These are phyloP conservation scores for Rhizomys pruinosus DNA, from an alignment of 2,113 vertebrate genomes.

Conservation along the genomic window DNA sequence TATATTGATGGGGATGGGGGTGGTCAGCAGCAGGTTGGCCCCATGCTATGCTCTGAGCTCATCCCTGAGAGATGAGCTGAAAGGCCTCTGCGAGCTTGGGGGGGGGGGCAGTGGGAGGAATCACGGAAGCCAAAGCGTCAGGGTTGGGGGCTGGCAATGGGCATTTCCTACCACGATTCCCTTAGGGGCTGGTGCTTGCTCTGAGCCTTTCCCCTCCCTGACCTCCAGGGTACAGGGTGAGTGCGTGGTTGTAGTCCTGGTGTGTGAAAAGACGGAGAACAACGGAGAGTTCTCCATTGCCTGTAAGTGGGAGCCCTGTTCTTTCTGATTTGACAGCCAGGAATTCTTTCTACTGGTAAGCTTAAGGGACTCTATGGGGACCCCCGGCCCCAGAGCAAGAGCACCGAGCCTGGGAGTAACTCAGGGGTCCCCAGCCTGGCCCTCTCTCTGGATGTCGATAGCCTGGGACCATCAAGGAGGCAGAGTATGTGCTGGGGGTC, in stretches of 20 bases:
- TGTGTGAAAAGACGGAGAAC: not conserved
- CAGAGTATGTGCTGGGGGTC: not conserved
- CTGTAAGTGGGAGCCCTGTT: constrained; percentile 21
- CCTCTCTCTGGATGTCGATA: not conserved
- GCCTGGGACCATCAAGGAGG: not conserved
- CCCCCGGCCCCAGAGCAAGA: not conserved
- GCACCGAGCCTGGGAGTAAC: not conserved
- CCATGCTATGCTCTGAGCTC: not conserved
- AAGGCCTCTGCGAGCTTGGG: not conserved
- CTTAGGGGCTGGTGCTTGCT: not conserved
- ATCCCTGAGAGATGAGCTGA: not conserved
- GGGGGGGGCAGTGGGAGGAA: no score
- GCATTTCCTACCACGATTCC: rapidly evolving
- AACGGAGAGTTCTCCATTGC: not conserved
- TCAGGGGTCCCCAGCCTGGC: not conserved
- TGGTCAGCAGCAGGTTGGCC: not conserved
- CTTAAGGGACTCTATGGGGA: not conserved
- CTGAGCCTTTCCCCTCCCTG: not conserved
- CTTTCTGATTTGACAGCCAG: not conserved
- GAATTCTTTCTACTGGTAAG: not conserved
- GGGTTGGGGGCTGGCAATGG: not conserved
- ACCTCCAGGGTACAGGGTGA: constrained; percentile 14
- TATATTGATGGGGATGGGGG: no score
- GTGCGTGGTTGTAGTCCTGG: not conserved
- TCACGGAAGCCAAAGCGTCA: not conserved